Base-by-base conservation (phyloP, 2,797 vertebrate genomes). In the Meriones psammophilus region DNA sequence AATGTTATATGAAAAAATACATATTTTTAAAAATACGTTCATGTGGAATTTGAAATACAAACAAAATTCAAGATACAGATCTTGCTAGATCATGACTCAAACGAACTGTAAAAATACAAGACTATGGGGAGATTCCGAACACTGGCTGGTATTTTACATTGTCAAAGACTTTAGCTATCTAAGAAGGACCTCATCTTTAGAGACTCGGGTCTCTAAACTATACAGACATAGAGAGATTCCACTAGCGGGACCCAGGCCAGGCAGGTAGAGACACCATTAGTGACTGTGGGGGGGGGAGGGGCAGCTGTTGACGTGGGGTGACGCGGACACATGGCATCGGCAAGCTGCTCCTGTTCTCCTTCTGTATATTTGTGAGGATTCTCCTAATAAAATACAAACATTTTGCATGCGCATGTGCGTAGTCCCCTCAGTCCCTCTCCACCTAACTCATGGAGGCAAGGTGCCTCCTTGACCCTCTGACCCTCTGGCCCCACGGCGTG, bases 291-390 rank as follows among this genome's bases (percentile, higher is more conserved):
- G 83, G n/a, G 18, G 5, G 42, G 5, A 42, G 42, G 42, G 42
- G 42, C 0, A 26, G 30, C 24, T 22, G 36, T 3, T 73, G 2
- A n/a, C 39, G 30, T 5, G 60, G 50, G 28, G 74, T 77, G 76
- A 22, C 9, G 50, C 24, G 22, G 36, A 86, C 74, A 54, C 12
- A 0, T 8, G 84, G 26, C 18, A 66, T 85, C 46, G 20, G 42
- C 50, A 64, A 3, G 50, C 88, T 91, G 9, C 24, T 12, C 2
- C 22, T 26, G 6, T 22, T 76, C 76, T 91, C 85, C 92, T 96
- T 83, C 89, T 94, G 50, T 84, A 36, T 81, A 95, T 84, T 94
- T 96, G 39, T 78, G 46, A 87, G 88, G 78, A 39, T 89, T 93
- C 87, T 83, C 60, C 60, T 77, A 88, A 87, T 92, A 94, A 84